A percentile compares a stretch with the other conserved stretches of the same genome.
Evolutionary conservation across 2,113 vertebrate species (phyloP).

Genomic region (Zosterops pallidus): DNA sequence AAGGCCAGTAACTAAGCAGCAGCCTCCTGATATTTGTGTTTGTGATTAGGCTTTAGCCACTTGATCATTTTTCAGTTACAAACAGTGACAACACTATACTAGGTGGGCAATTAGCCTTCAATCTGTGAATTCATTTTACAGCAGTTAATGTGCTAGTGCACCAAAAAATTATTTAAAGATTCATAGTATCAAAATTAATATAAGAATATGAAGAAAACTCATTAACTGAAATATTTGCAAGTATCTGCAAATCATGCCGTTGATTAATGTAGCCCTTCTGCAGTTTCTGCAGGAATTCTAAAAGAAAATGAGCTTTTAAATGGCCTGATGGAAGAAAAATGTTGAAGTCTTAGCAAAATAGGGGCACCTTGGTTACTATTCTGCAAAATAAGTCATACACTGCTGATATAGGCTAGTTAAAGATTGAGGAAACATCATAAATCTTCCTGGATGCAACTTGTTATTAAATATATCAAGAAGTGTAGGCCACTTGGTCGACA

Average conservation of each 20-base stretch:
- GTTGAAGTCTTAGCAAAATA: background rate
- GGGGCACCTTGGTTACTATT: background rate
- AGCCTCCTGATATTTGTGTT: background rate
- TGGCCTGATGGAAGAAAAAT: background rate
- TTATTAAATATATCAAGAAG: conserved; percentile 13
- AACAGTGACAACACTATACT: background rate
- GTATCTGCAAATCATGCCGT: background rate
- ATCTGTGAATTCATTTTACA: background rate
- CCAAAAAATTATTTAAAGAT: background rate
- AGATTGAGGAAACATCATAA: background rate
- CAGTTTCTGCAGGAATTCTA: background rate
- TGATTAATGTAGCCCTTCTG: background rate
- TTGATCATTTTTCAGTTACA: background rate
- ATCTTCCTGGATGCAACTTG: conserved; percentile 4
- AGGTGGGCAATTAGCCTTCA: background rate
- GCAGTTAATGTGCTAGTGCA: background rate
- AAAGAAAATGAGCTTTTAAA: background rate
- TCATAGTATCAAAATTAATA: background rate
- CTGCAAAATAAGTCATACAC: background rate
- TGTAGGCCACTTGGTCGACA: background rate
- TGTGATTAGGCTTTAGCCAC: background rate
- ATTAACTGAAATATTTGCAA: background rate
- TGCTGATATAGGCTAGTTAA: background rate
- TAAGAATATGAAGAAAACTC: background rate
- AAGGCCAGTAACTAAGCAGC: background rate